These are phyloP conservation scores for Coelopa frigida DNA, from an alignment of 1,140 invertebrate species.

Conservation along the genomic window DNA sequence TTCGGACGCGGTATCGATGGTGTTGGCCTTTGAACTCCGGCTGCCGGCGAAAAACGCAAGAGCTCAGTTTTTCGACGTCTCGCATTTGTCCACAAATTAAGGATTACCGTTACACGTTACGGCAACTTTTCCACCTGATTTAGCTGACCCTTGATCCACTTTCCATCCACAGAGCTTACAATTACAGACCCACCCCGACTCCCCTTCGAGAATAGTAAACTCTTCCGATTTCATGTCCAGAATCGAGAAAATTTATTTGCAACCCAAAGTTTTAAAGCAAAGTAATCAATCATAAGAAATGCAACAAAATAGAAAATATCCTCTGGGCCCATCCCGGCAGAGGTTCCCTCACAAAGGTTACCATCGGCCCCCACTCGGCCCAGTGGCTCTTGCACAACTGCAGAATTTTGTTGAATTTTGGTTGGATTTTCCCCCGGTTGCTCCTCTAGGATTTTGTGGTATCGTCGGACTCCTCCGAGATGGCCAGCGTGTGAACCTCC, in stretches of 20 bases:
- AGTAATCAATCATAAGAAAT: conserved; percentile 7
- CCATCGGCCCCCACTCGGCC: neutral
- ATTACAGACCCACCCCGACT: neutral
- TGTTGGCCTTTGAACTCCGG: too few relatives aligned
- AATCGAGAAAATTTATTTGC: neutral
- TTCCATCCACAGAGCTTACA: neutral
- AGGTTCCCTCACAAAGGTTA: neutral
- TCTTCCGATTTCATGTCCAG: too few relatives aligned
- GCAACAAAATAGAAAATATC: neutral
- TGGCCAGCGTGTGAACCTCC: conserved; percentile 2
- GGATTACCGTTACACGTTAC: too few relatives aligned
- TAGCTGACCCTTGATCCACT: conserved; percentile 9
- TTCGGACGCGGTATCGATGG: too few relatives aligned
- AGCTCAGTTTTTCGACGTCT: too few relatives aligned
- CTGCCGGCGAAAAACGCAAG: too few relatives aligned
- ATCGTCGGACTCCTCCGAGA: conserved; percentile 6
- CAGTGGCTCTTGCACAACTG: neutral
- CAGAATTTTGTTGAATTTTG: neutral
- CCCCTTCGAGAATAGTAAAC: too few relatives aligned
- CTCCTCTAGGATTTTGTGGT: neutral
- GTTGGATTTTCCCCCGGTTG: neutral
- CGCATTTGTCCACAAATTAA: too few relatives aligned
- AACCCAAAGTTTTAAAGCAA: conserved; percentile 4
- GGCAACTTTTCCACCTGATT: conserved; percentile 6
- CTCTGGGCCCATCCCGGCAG: neutral